Evolutionary conservation across 1,140 invertebrate genomes (phyloP), one percentile per base, ranked within the genome.

Genomic region (Euwallacea fornicatus): DNA sequence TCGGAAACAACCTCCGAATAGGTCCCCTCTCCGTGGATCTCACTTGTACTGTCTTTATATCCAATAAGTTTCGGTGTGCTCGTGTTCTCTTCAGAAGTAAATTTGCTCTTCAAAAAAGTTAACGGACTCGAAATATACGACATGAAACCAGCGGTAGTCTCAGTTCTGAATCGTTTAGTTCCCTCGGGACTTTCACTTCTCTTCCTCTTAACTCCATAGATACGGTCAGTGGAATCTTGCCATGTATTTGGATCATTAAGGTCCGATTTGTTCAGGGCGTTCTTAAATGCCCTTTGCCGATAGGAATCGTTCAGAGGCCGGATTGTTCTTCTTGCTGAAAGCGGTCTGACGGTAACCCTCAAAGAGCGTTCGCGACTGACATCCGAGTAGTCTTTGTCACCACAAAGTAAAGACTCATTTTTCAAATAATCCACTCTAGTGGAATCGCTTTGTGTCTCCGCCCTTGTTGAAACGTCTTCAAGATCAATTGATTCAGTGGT

Each of bases 41-140:
- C 64, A 43, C 53, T 73, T 16, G 55, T 76, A 10, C 73, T 69
- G 60, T 78, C 76, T 59, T 77, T 78, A 47, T 78, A 81, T 3
- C 72, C 74, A 7, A 78, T 77, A 33, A 81, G 61, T 74, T 78
- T 80, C 6, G 80, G 80, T 9, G 80, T 81, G 70, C 79, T 81
- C 0, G 75, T 74, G 3, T 71, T 68, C n/a, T 73, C 66, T 9
- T 79, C 75, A 1, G 71, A 15, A 0, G 63, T 60, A 65, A 78
- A 78, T 43, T 58, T 71, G 59, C 71, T 76, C 47, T 73, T 75
- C 8, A 81, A 58, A 68, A 69, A 76, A 8, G 65, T 71, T 53
- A 80, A 62, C 8, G 80, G 79, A 58, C 78, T 79, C 13, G 78
- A 72, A 15, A 81, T 73, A 59, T 76, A 76, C 2, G 76, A 76